Evolutionary conservation across 2,888 invertebrate species (phyloP), one percentile per base, ranked within the genome.

Genomic region (Byasa hedistus): DNA sequence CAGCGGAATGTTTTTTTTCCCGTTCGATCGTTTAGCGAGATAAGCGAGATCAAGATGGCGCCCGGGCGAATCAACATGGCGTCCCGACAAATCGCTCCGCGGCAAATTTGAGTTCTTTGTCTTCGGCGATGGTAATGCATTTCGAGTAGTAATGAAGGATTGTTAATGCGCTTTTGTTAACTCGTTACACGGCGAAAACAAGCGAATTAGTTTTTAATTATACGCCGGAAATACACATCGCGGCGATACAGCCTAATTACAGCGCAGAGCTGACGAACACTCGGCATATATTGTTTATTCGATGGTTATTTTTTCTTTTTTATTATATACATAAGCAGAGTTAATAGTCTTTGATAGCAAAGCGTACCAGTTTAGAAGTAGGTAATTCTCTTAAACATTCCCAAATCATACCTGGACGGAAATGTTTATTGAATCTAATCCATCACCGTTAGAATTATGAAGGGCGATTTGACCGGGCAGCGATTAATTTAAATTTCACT

Each of bases 161-260:
- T 87, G 87, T 86, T 86, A 85, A 89, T 86, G 83, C 77, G 77
- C 86, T 87, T 87, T 86, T 88, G 88, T 87, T 85, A 78, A 76
- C 71, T 72, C 72, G 74, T 79, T 79, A 77, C 78, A 77, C 73
- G 76, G 75, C 76, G 69, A 69, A 72, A 70, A 64, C 64, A 72
- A 72, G 74, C 75, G 81, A 86, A 86, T 88, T 87, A 86, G 86
- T 85, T 85, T 89, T 86, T 88, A 89, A 89, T 89, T 88, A 86
- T 76, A 74, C 74, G 70, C 82, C 80, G 89, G 87, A 88, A 86
- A 80, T 79, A 70, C 73, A 76, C 71, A 69, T 65, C 68, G 71
- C 68, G 68, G 68, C 57, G 58, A 32, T 52, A 61, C 57, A 75
- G 75, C 64, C 56, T 69, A 71, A 21, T 51, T 68, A 19, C 2